Evolutionary conservation across 1,140 invertebrate genomes (phyloP).

Genomic region (Caerostris extrusa): DNA sequence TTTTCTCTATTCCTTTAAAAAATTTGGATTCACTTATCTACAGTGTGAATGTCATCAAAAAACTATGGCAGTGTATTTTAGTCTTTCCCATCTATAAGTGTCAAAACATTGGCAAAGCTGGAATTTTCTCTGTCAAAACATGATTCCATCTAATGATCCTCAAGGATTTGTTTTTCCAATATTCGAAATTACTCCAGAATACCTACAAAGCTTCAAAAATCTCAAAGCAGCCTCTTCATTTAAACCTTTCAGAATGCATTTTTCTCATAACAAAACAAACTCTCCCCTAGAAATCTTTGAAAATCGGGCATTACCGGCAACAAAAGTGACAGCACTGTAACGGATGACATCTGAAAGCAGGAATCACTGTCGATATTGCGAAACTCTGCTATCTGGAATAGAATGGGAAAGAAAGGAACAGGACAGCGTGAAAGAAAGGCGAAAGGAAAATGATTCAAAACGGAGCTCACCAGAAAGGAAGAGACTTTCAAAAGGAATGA

Average conservation of each 20-base stretch:
- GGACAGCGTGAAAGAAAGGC: background rate
- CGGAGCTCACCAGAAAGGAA: background rate
- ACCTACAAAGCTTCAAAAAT: background rate
- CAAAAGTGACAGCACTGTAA: background rate
- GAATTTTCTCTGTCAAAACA: background rate
- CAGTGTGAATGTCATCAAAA: no score
- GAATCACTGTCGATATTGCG: constrained; percentile 31
- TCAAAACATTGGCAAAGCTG: background rate
- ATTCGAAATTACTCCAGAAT: background rate
- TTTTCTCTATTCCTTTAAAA: no score
- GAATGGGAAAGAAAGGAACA: background rate
- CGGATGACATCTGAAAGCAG: constrained; percentile 9
- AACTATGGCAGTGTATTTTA: no score
- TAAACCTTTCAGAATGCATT: background rate
- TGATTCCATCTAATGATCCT: background rate
- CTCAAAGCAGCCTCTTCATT: background rate
- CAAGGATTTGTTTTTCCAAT: background rate
- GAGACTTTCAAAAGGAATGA: background rate
- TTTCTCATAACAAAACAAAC: background rate
- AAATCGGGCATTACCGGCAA: background rate
- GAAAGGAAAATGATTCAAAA: constrained; percentile 22
- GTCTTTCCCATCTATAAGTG: no score
- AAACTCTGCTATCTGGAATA: background rate
- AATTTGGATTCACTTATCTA: no score
- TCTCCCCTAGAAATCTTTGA: background rate